Evolutionary conservation across 2,113 vertebrate species (phyloP).

Genomic region (Donacobius atricapilla): DNA sequence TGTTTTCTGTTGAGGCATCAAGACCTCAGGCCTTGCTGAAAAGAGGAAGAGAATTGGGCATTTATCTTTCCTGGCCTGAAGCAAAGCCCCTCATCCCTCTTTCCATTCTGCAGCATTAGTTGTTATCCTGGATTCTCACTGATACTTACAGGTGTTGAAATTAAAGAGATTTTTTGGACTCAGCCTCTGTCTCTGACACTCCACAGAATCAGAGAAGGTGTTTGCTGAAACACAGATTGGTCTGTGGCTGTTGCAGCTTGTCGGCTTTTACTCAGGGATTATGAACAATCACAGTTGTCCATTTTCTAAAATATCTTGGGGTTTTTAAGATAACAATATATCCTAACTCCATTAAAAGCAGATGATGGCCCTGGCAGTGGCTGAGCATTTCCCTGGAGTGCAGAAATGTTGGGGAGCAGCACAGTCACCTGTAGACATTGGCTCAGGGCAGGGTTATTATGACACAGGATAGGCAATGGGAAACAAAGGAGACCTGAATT

Average conservation of each 20-base stretch:
- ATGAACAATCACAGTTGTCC: neutral
- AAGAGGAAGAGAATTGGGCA: neutral
- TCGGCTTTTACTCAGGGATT: neutral
- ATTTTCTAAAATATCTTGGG: neutral
- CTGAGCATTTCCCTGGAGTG: neutral
- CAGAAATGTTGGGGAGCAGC: neutral
- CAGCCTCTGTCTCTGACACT: neutral
- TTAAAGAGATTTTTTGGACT: neutral
- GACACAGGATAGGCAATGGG: neutral
- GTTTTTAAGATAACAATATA: neutral
- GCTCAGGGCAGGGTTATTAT: neutral
- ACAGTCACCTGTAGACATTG: fast-evolving
- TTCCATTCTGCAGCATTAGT: neutral
- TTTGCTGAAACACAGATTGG: neutral
- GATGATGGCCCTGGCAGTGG: neutral
- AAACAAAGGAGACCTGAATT: neutral
- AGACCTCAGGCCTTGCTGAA: neutral
- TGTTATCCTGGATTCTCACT: neutral
- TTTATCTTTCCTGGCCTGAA: neutral
- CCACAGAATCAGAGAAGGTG: neutral
- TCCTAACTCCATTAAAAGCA: neutral
- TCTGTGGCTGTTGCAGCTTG: neutral
- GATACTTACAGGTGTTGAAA: neutral
- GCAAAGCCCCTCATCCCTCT: neutral
- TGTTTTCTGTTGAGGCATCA: neutral